A percentile compares a stretch with the other conserved stretches of the same genome.
phyloP scores from a whole-genome alignment of 2,113 vertebrate genomes.

The Seriola quinqueradiata region DNA sequence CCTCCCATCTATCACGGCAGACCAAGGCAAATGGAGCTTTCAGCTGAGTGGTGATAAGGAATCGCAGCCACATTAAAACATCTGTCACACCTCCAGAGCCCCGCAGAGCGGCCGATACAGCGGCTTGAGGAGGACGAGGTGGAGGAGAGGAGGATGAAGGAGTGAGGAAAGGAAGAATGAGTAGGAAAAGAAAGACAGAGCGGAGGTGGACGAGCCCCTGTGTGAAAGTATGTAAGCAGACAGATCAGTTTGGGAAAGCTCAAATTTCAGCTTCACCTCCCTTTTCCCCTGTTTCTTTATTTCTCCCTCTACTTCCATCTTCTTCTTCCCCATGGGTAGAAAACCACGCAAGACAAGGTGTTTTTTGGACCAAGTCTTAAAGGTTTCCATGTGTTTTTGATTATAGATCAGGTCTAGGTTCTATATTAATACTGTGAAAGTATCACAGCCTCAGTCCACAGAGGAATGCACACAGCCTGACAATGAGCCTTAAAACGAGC shows the following conservation, averaged over 20 bases:
- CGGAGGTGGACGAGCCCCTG: neutral
- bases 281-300: neutral
- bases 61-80: slow-evolving; percentile 71
- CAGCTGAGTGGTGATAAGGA: slow-evolving; percentile 77
- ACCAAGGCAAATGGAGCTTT: slow-evolving; percentile 75
- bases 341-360: no score
- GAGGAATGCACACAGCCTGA: no score
- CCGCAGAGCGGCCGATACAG: slow-evolving; percentile 15
- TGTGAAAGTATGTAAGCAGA: neutral
- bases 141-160: neutral
- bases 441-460: no score
- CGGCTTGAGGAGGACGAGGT: neutral
- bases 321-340: neutral
- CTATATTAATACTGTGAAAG: no score
- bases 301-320: neutral
- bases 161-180: neutral
- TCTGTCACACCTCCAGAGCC: slow-evolving; percentile 71
- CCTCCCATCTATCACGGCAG: slow-evolving; percentile 68
- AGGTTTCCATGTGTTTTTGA: no score
- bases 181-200: neutral
- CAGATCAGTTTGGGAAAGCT: neutral
- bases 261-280: neutral
- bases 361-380: no score
- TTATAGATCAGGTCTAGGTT: no score
- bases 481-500: no score